A percentile compares a stretch with the other conserved stretches of the same genome.
Conservation (phyloP, 2,888 invertebrate species). For the Tenthredo mesomela region DNA sequence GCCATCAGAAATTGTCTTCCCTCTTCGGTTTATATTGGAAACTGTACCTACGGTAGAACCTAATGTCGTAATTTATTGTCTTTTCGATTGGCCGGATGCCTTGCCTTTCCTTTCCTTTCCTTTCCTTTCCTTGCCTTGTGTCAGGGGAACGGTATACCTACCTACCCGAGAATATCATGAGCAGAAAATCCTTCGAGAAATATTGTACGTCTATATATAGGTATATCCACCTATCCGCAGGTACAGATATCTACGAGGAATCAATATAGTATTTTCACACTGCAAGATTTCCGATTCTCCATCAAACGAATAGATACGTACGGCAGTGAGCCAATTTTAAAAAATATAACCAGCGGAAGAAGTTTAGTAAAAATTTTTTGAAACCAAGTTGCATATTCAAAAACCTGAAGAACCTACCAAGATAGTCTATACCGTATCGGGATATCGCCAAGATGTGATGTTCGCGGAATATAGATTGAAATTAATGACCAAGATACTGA, state of each 20-base stretch:
- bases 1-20: slow-evolving; percentile 28
- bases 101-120: background rate
- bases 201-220: background rate
- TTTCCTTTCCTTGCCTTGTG: background rate
- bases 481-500: slow-evolving; percentile 38
- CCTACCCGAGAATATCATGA: slow-evolving; percentile 19
- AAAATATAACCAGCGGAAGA: background rate
- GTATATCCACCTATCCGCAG: background rate
- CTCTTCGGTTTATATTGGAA: slow-evolving; percentile 27
- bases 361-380: background rate
- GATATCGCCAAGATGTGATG: slow-evolving; percentile 20
- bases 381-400: background rate
- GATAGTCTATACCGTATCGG: background rate
- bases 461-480: slow-evolving; percentile 30
- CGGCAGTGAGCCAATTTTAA: background rate
- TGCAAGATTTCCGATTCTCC: slow-evolving; percentile 8
- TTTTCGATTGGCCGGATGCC: slow-evolving; percentile 32
- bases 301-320: background rate
- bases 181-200: slow-evolving; percentile 16
- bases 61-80: slow-evolving; percentile 44
- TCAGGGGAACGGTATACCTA: background rate
- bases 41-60: slow-evolving; percentile 29
- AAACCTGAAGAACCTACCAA: background rate
- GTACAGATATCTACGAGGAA: background rate
- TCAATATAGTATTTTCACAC: slow-evolving; percentile 37